Conservation (phyloP, 2,888 invertebrate species). For the Dioctria rufipes region DNA sequence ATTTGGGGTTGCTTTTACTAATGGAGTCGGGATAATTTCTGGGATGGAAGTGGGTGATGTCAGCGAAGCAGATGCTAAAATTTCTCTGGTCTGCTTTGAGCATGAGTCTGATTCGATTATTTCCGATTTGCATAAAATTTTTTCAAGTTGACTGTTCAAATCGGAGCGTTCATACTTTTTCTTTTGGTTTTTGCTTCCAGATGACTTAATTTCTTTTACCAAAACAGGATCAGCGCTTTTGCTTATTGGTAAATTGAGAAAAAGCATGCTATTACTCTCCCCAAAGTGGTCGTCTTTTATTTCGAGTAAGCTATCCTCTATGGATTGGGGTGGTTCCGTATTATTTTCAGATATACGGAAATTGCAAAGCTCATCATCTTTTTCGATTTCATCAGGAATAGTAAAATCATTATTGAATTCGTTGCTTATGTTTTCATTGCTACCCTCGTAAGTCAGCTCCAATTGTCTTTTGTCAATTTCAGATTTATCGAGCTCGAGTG, state of each 20-base stretch:
- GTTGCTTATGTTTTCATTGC: constrained; percentile 21
- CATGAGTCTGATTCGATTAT: constrained; percentile 64
- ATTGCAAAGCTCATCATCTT: constrained; percentile 23
- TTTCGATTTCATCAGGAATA: constrained; percentile 9
- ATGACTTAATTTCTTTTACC: constrained; percentile 40
- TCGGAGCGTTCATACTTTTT: not conserved
- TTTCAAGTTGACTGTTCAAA: constrained; percentile 57
- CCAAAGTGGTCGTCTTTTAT: constrained; percentile 79
- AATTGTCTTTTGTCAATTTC: constrained; percentile 60
- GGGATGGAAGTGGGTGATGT: not conserved
- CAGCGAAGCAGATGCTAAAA: constrained; percentile 7
- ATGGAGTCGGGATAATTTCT: not conserved
- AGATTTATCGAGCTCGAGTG: constrained; percentile 75
- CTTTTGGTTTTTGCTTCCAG: not conserved
- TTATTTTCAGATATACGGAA: constrained; percentile 63
- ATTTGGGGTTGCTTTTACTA: not conserved
- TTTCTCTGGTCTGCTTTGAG: constrained; percentile 21
- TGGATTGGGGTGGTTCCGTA: not conserved
- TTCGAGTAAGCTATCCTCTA: constrained; percentile 70
- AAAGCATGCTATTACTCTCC: constrained; percentile 69
- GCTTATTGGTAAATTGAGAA: constrained; percentile 63
- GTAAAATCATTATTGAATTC: constrained; percentile 19
- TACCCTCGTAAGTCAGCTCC: constrained; percentile 52
- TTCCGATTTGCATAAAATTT: constrained; percentile 67
- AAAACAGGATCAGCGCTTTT: constrained; percentile 68